Conservation (phyloP, 1,140 invertebrate genomes). For the Lasioglossum baleicum region DNA sequence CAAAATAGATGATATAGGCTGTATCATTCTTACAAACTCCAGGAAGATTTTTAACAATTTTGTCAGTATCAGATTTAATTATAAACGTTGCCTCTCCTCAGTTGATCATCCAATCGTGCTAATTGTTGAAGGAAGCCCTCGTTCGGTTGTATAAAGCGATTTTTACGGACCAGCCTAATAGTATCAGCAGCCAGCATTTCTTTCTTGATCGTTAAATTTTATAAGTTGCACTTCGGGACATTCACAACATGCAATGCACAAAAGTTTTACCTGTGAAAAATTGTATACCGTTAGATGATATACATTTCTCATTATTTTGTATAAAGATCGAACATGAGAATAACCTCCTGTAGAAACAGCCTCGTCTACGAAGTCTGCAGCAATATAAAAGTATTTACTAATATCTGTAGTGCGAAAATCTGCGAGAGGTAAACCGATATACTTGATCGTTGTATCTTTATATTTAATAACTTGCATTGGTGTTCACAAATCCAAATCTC, state of each 20-base stretch:
- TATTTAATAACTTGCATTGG: conserved; percentile 85
- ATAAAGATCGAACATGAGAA: conserved; percentile 49
- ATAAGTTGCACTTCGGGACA: conserved; percentile 90
- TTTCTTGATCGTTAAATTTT: conserved; percentile 90
- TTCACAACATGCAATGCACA: conserved; percentile 90
- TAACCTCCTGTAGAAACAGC: conserved; percentile 87
- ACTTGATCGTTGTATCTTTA: conserved; percentile 85
- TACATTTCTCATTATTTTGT: background rate
- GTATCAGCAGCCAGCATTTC: conserved; percentile 89
- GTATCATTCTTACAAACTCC: too few species aligned
- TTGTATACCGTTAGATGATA: background rate
- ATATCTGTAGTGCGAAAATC: conserved; percentile 89
- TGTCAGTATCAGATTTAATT: conserved; percentile 27
- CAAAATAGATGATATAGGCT: too few species aligned
- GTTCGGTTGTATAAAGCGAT: conserved; percentile 88
- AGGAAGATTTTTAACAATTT: background rate
- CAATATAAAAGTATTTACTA: conserved; percentile 87
- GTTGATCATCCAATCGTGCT: conserved; percentile 85
- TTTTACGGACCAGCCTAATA: conserved; percentile 84
- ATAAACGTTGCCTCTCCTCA: conserved; percentile 79
- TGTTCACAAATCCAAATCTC: conserved; percentile 89
- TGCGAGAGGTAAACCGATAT: conserved; percentile 88
- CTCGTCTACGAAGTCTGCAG: conserved; percentile 90
- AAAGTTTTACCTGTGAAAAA: conserved; percentile 85
- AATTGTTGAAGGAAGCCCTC: conserved; percentile 90